Conservation (phyloP, 2,888 invertebrate species). For the Ophion ellenae region DNA sequence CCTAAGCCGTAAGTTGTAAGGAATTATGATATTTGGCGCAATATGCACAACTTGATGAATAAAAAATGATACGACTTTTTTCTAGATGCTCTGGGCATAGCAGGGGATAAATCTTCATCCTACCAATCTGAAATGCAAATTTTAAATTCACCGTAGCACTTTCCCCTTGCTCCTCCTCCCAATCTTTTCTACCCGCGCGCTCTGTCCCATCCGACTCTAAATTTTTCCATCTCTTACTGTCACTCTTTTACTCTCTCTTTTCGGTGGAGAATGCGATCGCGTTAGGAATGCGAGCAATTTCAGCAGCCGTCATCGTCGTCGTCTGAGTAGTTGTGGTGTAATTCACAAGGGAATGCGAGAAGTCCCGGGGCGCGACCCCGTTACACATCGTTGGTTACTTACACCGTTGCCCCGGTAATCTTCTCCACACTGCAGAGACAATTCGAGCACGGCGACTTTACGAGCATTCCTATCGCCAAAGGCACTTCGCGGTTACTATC, state of each 20-base stretch:
- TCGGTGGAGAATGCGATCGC: conserved; percentile 26
- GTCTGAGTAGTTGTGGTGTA: conserved; percentile 45
- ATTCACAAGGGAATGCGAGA: conserved; percentile 58
- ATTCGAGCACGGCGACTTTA: conserved; percentile 38
- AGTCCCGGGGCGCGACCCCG: conserved; percentile 41
- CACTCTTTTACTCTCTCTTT: neutral
- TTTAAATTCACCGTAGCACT: neutral
- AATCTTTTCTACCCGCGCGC: neutral
- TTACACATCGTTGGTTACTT: conserved; percentile 53
- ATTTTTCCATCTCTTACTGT: neutral
- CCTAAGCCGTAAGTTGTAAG: too few relatives aligned
- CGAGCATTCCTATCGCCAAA: conserved; percentile 17
- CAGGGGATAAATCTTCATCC: neutral
- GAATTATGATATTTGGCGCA: too few relatives aligned
- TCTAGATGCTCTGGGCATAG: neutral
- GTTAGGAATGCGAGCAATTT: conserved; percentile 56
- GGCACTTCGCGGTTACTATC: neutral
- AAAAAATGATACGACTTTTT: too few relatives aligned
- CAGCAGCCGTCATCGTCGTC: conserved; percentile 24
- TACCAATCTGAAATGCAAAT: neutral
- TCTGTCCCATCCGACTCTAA: neutral
- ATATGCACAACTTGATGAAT: too few relatives aligned
- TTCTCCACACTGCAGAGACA: conserved; percentile 33
- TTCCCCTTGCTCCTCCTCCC: neutral
- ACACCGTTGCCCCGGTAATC: conserved; percentile 43